Conservation (phyloP, 2,797 vertebrate genomes). For the Syngnathus rostellatus region DNA sequence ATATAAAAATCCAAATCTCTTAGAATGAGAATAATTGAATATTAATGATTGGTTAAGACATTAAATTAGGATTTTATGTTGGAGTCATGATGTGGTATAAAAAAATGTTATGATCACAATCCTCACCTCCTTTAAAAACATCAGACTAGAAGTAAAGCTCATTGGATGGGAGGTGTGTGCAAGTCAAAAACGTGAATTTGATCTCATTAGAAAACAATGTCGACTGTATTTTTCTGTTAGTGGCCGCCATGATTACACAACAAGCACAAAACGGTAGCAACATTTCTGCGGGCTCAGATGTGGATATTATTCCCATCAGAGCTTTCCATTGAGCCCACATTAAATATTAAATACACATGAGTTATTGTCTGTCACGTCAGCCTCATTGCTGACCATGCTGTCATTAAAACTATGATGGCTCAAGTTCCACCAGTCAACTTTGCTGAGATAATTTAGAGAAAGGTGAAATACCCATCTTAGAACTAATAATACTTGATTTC, state of each 20-base stretch:
- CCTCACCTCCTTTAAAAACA: constrained; percentile 28
- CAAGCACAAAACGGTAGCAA: constrained; percentile 15
- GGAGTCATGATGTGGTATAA: constrained; percentile 31
- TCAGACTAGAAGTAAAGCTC: constrained; percentile 35
- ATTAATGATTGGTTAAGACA: constrained; percentile 35
- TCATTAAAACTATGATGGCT: constrained; percentile 16
- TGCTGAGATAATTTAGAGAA: neutral
- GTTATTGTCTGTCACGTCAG: constrained; percentile 24
- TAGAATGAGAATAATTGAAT: constrained; percentile 22
- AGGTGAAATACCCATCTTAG: neutral
- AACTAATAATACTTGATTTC: neutral
- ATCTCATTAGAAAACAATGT: constrained; percentile 21
- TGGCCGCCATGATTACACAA: constrained; percentile 7
- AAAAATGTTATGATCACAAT: constrained; percentile 63
- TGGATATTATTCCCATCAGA: neutral
- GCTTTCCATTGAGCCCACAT: constrained; percentile 20
- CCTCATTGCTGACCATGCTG: constrained; percentile 9
- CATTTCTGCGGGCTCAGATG: too few species aligned
- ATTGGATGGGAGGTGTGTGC: constrained; percentile 21
- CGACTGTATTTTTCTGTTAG: neutral
- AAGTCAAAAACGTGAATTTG: constrained; percentile 13
- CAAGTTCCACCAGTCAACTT: neutral
- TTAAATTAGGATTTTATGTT: constrained; percentile 51
- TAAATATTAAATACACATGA: constrained; percentile 42
- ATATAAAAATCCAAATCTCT: constrained; percentile 26